These are phyloP conservation scores for Porites lobata DNA, from an alignment of 92 coral and sea anemone genomes.

Conservation along the genomic window DNA sequence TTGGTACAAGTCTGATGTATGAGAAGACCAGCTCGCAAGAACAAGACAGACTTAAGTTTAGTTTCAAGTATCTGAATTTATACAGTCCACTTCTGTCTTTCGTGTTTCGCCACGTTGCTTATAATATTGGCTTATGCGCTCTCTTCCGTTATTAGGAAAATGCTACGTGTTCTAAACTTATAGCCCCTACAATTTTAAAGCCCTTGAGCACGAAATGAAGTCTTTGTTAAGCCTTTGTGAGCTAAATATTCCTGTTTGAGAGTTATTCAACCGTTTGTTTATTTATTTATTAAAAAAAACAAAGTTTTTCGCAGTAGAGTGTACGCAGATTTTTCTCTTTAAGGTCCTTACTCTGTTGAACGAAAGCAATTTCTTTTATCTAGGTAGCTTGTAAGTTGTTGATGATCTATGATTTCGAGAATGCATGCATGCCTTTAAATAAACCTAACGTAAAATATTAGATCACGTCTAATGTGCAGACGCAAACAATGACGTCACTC, in stretches of 20 bases:
- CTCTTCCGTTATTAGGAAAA: neutral
- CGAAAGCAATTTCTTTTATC: neutral
- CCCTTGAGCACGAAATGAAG: neutral
- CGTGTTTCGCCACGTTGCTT: conserved; percentile 44
- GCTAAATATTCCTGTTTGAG: neutral
- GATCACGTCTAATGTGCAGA: too few species aligned
- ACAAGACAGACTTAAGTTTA: neutral
- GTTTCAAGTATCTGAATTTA: neutral
- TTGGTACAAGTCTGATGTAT: neutral
- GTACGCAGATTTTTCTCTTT: neutral
- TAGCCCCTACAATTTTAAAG: neutral
- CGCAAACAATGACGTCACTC: neutral
- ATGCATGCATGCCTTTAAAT: conserved; percentile 1
- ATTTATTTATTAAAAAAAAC: too few species aligned
- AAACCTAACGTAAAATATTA: neutral
- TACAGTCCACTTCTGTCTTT: neutral
- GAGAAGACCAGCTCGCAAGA: neutral
- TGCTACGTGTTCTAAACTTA: neutral
- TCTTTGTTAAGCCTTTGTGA: neutral
- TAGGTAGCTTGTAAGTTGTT: neutral
- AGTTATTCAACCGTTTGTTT: too few species aligned
- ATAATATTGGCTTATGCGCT: conserved; percentile 35
- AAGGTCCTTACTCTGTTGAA: neutral
- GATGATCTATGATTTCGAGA: neutral
- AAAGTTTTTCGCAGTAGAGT: too few species aligned